These are phyloP conservation scores for Nephrotoma flavescens DNA, from an alignment of 2,888 invertebrate genomes.

Conservation along the genomic window DNA sequence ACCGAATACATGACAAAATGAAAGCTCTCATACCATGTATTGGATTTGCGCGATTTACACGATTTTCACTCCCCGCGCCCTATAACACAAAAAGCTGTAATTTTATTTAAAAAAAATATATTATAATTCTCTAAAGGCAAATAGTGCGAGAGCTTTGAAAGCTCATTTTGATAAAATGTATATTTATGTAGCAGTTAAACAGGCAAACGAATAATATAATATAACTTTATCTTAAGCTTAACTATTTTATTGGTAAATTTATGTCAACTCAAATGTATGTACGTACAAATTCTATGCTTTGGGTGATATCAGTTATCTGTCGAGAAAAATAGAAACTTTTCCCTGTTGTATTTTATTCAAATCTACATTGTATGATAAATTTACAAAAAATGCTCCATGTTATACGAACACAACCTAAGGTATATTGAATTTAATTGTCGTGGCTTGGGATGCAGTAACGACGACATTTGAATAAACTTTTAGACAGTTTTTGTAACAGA, in stretches of 20 bases:
- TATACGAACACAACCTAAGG: no score
- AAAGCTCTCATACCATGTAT: not conserved
- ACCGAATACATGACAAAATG: not conserved
- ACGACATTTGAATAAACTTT: no score
- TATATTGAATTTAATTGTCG: no score
- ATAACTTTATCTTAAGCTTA: not conserved
- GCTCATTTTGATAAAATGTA: not conserved
- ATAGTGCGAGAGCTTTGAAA: not conserved
- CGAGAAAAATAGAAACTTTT: not conserved
- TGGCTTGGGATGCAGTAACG: no score
- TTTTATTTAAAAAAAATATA: not conserved
- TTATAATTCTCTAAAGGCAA: not conserved
- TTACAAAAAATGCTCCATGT: no score
- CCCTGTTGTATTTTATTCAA: no score
- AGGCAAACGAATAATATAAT: not conserved
- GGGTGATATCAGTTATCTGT: not conserved
- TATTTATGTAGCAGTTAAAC: not conserved
- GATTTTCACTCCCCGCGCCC: not conserved
- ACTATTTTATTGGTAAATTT: not conserved
- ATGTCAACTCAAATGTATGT: not conserved
- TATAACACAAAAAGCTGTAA: not conserved
- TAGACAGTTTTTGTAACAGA: no score
- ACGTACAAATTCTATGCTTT: not conserved
- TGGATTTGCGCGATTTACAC: not conserved
- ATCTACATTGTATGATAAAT: no score